phyloP scores from a whole-genome alignment of 2,888 invertebrate genomes.

The Philereme vetulata region DNA sequence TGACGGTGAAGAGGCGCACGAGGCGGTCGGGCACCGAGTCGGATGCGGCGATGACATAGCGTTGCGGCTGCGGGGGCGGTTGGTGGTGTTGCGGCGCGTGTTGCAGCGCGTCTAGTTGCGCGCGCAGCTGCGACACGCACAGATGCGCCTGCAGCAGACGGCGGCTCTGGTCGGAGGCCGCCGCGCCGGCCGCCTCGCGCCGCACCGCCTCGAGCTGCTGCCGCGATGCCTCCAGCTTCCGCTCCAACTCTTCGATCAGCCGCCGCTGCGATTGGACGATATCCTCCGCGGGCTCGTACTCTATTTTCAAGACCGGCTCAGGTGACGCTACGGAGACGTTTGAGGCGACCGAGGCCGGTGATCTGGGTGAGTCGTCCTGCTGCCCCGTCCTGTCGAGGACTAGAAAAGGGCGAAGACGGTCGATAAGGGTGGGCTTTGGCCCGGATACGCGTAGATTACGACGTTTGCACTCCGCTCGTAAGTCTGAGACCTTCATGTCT shows the following conservation, averaged over 20 bases:
- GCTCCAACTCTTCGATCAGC: slow-evolving; percentile 93
- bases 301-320: slow-evolving; percentile 56
- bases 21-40: slow-evolving; percentile 53
- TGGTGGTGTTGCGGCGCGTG: slow-evolving; percentile 69
- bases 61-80: slow-evolving; percentile 65
- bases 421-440: slow-evolving; percentile 96
- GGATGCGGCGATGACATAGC: slow-evolving; percentile 72
- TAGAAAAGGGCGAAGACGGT: slow-evolving; percentile 91
- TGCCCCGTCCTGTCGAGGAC: slow-evolving; percentile 55
- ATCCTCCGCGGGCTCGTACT: slow-evolving; percentile 84
- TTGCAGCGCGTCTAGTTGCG: slow-evolving; percentile 86
- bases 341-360: slow-evolving; percentile 68
- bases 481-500: slow-evolving; percentile 97
- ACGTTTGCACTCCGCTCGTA: slow-evolving; percentile 96
- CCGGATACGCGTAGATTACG: slow-evolving; percentile 97
- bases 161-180: slow-evolving; percentile 74
- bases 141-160: slow-evolving; percentile 86
- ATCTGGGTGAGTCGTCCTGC: slow-evolving; percentile 75
- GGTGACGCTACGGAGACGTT: slow-evolving; percentile 55
- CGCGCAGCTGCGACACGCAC: slow-evolving; percentile 78
- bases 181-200: slow-evolving; percentile 82
- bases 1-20: slow-evolving; percentile 65
- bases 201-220: slow-evolving; percentile 89
- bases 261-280: slow-evolving; percentile 91
- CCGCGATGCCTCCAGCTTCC: slow-evolving; percentile 91